phyloP scores from a whole-genome alignment of 2,113 vertebrate genomes.

The Strix aluco region DNA sequence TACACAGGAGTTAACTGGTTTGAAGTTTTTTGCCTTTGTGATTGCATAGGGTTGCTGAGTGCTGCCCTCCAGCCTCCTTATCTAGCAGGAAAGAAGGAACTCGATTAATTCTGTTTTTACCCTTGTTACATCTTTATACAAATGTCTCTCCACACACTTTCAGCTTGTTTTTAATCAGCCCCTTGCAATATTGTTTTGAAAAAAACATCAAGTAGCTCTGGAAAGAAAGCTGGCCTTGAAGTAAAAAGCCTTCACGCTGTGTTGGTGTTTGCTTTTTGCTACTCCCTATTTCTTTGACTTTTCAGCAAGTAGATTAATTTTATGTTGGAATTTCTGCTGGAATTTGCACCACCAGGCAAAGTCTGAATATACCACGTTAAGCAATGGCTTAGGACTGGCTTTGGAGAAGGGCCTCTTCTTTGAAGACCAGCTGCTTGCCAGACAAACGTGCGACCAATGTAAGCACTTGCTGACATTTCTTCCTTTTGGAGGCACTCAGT shows the following conservation, averaged over 20 bases:
- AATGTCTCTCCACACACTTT: neutral
- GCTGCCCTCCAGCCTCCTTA: conserved; percentile 2
- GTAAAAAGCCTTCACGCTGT: neutral
- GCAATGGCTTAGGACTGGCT: neutral
- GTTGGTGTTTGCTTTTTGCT: neutral
- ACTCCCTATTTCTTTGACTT: neutral
- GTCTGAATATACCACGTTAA: neutral
- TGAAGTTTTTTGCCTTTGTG: conserved; percentile 11
- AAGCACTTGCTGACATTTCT: neutral
- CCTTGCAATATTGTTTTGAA: neutral
- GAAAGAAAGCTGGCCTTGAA: neutral
- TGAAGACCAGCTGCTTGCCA: neutral
- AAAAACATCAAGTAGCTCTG: neutral
- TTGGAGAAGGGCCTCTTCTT: neutral
- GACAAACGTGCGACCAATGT: accelerated
- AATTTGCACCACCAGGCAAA: neutral
- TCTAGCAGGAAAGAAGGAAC: conserved; percentile 9
- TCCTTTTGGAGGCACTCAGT: neutral
- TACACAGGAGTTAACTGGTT: neutral
- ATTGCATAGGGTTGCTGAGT: neutral
- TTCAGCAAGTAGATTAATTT: neutral
- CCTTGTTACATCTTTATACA: neutral
- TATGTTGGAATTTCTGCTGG: neutral
- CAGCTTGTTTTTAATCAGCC: conserved; percentile 37
- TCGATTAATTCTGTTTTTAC: neutral